Evolutionary conservation across 2,888 invertebrate genomes (phyloP), one percentile per base, ranked within the genome.

Genomic region (Drosophila pegasa): DNA sequence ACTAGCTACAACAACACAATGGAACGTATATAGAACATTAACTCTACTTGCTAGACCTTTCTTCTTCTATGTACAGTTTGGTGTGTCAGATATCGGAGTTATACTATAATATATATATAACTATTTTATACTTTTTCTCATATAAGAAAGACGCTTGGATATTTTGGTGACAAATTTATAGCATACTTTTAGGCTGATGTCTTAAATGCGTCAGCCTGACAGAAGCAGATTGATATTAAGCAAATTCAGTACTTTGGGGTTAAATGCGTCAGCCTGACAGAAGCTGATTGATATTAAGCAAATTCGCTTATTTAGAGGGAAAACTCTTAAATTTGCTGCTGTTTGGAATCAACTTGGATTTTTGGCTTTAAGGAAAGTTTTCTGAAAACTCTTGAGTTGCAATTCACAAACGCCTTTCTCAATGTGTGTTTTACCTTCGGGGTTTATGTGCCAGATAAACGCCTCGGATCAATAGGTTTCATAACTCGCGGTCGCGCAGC

Each of bases 401-500:
- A 27, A 50, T n/a, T 43, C 59, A 55, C 37, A 51, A 64, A 59
- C 59, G 38, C 16, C 29, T 48, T 7, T 38, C 20, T 20, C 27
- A 27, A 37, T 3, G 43, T n/a, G 20, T n/a, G 31, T n/a, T 43
- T 61, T 35, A 56, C 20, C 48, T 64, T 60, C 40, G 55, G 54
- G 8, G 16, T 14, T 47, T 54, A 51, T 69, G 73, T 76, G 18
- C 8, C n/a, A 50, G 54, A 54, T 9, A 62, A 71, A 48, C 43
- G 14, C 43, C 55, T 43, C 16, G 5, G 33, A 43, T 40, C 35
- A 50, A 16, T 33, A 22, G 20, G 22, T 38, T 43, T 80, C 74
- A 91, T 60, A 78, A 62, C 18, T 59, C 93, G 91, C 94, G 94
- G 90, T 95, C 95, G 64, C 93, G 93, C 81, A 97, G 94, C 61